A percentile compares a stretch with the other conserved stretches of the same genome.
Evolutionary conservation across 2,113 vertebrate genomes (phyloP).

Genomic region (Gymnogyps californianus): DNA sequence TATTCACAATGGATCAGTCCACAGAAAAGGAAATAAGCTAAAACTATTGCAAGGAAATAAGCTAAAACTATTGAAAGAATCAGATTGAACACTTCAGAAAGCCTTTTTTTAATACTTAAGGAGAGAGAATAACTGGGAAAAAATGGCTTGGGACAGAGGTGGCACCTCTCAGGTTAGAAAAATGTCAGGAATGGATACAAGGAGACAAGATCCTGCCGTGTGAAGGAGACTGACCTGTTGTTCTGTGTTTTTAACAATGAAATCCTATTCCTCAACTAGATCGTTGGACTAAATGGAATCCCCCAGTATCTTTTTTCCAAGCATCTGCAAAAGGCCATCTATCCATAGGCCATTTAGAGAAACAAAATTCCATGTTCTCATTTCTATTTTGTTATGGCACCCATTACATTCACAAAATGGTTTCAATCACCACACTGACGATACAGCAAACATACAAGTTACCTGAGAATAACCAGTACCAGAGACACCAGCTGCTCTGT

Average conservation of each 20-base stretch:
- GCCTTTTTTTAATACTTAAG: not conserved
- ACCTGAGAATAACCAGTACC: not conserved
- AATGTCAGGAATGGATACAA: not conserved
- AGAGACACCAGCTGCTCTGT: not conserved
- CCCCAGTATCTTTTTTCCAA: not conserved
- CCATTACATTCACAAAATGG: not conserved
- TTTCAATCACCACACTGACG: not conserved
- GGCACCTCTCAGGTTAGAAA: not conserved
- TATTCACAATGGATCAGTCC: not conserved
- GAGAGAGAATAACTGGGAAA: not conserved
- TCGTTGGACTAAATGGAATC: not conserved
- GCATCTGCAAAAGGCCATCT: not conserved
- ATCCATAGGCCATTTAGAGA: not conserved
- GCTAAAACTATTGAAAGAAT: not conserved
- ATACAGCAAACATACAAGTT: not conserved
- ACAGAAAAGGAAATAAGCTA: not conserved
- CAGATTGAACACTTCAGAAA: not conserved
- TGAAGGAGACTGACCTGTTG: not conserved
- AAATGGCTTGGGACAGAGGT: not conserved
- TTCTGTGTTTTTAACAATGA: not conserved
- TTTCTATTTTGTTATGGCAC: not conserved
- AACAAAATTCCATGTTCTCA: not conserved
- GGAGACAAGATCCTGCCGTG: not conserved
- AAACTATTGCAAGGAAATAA: not conserved
- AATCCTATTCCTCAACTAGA: not conserved